Conservation (phyloP, 2,888 invertebrate species). For the Gymnosoma rotundatum region DNA sequence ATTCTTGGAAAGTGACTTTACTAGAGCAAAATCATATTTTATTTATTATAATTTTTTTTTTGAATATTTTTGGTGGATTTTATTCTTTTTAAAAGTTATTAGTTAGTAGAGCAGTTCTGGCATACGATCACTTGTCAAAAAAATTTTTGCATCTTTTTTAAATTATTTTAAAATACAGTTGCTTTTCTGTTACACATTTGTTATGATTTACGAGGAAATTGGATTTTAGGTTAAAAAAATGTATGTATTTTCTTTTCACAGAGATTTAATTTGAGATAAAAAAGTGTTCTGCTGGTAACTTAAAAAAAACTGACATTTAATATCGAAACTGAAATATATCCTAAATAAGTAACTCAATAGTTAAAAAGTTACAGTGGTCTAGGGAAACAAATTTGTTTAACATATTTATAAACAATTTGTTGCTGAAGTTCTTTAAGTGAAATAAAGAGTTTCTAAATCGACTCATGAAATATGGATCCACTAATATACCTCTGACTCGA, state of each 20-base stretch:
- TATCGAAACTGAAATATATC: no score
- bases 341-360: no score
- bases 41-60: neutral
- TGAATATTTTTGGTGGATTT: neutral
- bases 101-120: slow-evolving; percentile 45
- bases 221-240: neutral
- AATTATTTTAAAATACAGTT: neutral
- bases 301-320: no score
- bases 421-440: no score
- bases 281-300: no score
- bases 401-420: no score
- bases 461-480: no score
- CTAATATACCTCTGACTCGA: no score
- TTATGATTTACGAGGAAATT: neutral
- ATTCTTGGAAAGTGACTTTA: neutral
- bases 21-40: slow-evolving; percentile 7
- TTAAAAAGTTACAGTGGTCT: no score
- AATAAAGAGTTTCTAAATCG: no score
- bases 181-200: slow-evolving; percentile 13
- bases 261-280: slow-evolving; percentile 41
- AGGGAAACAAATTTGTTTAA: no score
- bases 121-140: slow-evolving; percentile 46
- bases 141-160: slow-evolving; percentile 21
- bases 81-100: neutral
- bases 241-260: neutral